phyloP scores from a whole-genome alignment of 2,797 vertebrate species.

The Typhlichthys subterraneus region DNA sequence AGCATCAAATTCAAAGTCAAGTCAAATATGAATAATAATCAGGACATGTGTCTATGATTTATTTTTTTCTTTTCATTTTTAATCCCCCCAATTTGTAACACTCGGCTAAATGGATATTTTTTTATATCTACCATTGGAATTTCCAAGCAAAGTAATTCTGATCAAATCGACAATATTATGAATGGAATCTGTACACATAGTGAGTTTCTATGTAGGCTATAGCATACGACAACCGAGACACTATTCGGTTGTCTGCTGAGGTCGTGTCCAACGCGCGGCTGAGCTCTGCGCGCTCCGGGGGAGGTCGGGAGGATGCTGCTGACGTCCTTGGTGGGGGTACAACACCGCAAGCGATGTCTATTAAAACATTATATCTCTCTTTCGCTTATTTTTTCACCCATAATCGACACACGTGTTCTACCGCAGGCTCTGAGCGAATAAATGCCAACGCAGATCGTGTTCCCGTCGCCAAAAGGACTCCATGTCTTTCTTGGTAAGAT shows the following conservation, averaged over 20 bases:
- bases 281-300: not conserved
- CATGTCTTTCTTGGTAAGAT: constrained; percentile 98
- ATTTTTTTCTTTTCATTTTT: too few relatives aligned
- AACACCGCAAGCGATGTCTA: constrained; percentile 19
- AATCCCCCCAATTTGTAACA: too few relatives aligned
- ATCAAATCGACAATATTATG: too few relatives aligned
- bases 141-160: too few relatives aligned
- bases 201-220: too few relatives aligned
- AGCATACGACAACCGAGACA: too few relatives aligned
- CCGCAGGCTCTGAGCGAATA: constrained; percentile 71
- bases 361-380: constrained; percentile 24
- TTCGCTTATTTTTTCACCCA: constrained; percentile 13
- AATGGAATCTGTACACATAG: too few relatives aligned
- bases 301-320: not conserved
- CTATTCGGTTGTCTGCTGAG: not conserved
- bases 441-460: constrained; percentile 75
- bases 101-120: too few relatives aligned
- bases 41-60: too few relatives aligned
- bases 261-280: not conserved
- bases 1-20: too few relatives aligned
- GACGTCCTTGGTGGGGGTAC: constrained; percentile 7
- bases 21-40: too few relatives aligned
- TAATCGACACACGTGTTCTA: constrained; percentile 22
- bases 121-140: too few relatives aligned
- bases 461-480: constrained; percentile 79